phyloP scores from a whole-genome alignment of 2,888 invertebrate species.

The Ophion slaviceki region DNA sequence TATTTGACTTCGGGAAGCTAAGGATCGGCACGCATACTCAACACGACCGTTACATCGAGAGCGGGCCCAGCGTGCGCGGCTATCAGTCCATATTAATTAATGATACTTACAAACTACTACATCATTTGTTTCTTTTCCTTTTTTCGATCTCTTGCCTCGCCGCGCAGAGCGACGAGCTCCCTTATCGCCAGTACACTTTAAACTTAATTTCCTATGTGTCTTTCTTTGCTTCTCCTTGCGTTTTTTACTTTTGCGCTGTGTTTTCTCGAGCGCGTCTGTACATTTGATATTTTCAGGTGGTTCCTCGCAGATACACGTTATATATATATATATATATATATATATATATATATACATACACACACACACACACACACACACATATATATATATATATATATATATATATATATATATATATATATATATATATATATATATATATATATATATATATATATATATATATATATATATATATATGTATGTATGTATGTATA shows the following conservation, averaged over 20 bases:
- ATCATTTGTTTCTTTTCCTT: conserved; percentile 74
- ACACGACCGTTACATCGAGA: conserved; percentile 83
- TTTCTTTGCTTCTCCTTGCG: conserved; percentile 36
- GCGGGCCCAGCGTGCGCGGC: conserved; percentile 77
- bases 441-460: too few species aligned
- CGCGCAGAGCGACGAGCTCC: not conserved
- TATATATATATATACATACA: too few species aligned
- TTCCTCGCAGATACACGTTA: too few species aligned
- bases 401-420: conserved; percentile 67
- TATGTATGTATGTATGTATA: conserved; percentile 64
- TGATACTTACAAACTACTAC: conserved; percentile 80
- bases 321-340: too few species aligned
- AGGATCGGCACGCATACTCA: conserved; percentile 79
- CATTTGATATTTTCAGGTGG: too few species aligned
- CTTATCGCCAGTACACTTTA: conserved; percentile 25
- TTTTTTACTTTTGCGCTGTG: conserved; percentile 9
- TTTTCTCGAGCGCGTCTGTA: not conserved
- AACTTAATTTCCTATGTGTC: conserved; percentile 67
- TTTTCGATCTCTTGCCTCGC: conserved; percentile 39
- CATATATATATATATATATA: conserved; percentile 9
- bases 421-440: conserved; percentile 47
- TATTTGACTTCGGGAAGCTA: too few species aligned
- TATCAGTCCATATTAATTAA: conserved; percentile 79
- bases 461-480: conserved; percentile 59
- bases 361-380: too few species aligned